phyloP scores from a whole-genome alignment of 2,797 vertebrate genomes.

The Anguilla megastoma region DNA sequence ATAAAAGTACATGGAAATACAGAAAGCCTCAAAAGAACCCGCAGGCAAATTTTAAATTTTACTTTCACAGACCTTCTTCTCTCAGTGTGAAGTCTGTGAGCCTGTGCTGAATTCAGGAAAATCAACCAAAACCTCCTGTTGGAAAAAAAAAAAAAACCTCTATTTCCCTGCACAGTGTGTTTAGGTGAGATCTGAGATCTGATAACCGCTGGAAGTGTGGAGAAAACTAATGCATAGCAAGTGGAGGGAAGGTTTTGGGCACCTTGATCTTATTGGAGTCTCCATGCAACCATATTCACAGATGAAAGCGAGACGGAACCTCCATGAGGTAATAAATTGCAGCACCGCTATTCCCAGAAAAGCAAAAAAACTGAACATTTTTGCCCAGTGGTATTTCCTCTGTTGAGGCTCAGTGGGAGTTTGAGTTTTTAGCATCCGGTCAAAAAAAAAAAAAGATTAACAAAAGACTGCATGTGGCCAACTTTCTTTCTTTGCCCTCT shows the following conservation, averaged over 20 bases:
- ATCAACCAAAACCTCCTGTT: slow-evolving; percentile 1
- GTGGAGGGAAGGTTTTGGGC: slow-evolving; percentile 6
- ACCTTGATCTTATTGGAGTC: neutral
- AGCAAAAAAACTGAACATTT: neutral
- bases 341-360: neutral
- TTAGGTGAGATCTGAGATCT: slow-evolving; percentile 37
- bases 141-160: slow-evolving; percentile 22
- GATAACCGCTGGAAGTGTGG: slow-evolving; percentile 30
- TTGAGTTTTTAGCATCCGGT: neutral
- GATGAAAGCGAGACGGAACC: neutral
- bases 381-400: neutral
- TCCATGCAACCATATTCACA: slow-evolving; percentile 19
- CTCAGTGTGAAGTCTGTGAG: neutral
- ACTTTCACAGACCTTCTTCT: slow-evolving; percentile 2
- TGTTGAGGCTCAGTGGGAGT: neutral
- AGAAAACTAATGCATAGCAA: slow-evolving; percentile 38
- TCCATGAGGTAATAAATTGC: neutral
- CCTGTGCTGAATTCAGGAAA: slow-evolving; percentile 3
- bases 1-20: neutral
- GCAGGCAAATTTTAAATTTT: slow-evolving; percentile 23
- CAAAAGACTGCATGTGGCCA: neutral
- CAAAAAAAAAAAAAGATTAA: neutral
- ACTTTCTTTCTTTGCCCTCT: neutral
- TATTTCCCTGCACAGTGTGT: slow-evolving; percentile 32
- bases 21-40: neutral